Conservation (phyloP, 2,888 invertebrate species). For the Cephus rjabovi region DNA sequence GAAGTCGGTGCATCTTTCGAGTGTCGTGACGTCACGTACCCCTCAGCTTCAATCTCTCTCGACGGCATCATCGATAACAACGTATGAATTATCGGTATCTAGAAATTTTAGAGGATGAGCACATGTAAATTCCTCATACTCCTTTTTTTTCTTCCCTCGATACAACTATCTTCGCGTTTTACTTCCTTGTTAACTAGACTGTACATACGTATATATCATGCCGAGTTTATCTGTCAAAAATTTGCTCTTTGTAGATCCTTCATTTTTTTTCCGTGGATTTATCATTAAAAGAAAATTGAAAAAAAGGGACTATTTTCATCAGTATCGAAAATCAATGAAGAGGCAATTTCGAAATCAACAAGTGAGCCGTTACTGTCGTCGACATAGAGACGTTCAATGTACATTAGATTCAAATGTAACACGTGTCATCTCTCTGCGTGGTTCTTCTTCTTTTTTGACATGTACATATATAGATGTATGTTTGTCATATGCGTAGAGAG, state of each 20-base stretch:
- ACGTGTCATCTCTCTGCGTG: background rate
- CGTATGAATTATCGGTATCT: background rate
- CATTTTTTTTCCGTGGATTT: background rate
- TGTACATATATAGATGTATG: background rate
- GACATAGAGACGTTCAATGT: background rate
- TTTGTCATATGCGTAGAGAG: background rate
- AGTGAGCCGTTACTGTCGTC: background rate
- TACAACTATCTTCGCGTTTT: background rate
- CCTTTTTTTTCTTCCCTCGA: background rate
- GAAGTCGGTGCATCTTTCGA: background rate
- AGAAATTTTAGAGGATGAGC: background rate
- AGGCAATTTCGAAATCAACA: background rate
- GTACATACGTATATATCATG: background rate
- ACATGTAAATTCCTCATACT: background rate
- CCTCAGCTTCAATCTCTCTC: background rate
- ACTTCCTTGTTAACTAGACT: too few relatives aligned
- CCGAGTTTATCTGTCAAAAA: background rate
- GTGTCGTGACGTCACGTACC: background rate
- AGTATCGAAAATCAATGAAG: background rate
- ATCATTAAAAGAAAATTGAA: background rate
- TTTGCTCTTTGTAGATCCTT: background rate
- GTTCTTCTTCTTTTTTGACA: background rate
- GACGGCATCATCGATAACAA: background rate
- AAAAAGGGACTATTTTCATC: background rate
- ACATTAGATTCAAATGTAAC: background rate